Conservation (phyloP, 2,797 vertebrate genomes). For the Brachymystax lenok region DNA sequence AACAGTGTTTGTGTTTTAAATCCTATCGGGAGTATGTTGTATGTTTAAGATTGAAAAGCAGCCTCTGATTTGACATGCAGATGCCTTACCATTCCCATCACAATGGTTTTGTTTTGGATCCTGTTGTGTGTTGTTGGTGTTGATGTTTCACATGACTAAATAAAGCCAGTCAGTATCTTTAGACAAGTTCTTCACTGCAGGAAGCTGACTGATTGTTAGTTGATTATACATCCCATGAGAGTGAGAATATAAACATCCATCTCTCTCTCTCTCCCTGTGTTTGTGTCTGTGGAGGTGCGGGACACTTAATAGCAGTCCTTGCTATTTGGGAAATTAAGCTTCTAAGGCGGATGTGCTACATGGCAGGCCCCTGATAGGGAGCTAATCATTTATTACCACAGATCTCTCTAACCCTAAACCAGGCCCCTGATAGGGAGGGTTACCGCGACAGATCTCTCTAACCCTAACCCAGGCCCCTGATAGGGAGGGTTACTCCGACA, state of each 20-base stretch:
- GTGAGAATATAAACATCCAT: background rate
- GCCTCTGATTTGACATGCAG: background rate
- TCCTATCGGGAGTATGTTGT: slow-evolving; percentile 14
- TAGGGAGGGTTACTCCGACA: slow-evolving; percentile 16
- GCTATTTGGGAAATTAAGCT: slow-evolving; percentile 43
- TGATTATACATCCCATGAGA: slow-evolving; percentile 4
- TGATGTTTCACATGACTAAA: background rate
- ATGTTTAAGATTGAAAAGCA: background rate
- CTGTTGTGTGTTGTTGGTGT: background rate
- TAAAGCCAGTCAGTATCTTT: background rate
- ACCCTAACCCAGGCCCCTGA: slow-evolving; percentile 41
- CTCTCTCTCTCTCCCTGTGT: background rate
- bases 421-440: no score
- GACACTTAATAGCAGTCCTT: background rate
- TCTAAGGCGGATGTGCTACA: slow-evolving; percentile 43
- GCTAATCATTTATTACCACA: slow-evolving; percentile 39
- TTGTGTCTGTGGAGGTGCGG: background rate
- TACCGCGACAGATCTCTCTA: no score
- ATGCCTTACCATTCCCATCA: background rate
- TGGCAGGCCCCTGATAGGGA: slow-evolving; percentile 54
- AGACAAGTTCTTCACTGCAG: background rate
- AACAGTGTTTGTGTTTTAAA: slow-evolving; percentile 18
- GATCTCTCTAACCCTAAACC: slow-evolving; percentile 19
- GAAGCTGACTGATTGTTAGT: background rate
- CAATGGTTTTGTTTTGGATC: background rate